Base-by-base conservation (phyloP, 2,888 invertebrate species). In the Syrista parreyssii region DNA sequence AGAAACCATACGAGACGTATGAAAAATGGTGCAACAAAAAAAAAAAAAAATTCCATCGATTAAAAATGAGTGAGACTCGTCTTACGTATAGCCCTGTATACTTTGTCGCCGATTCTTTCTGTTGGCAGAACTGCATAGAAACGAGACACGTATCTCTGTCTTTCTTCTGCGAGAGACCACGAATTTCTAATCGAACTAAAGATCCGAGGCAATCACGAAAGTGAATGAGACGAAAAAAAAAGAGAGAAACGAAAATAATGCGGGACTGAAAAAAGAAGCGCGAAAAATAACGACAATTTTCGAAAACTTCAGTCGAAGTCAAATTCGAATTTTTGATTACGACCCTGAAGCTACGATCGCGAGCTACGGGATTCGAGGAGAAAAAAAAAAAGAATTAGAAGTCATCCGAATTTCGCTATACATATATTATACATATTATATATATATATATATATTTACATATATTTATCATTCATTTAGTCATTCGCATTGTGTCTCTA, bases 391-490 rank as follows among this genome's bases (percentile, higher is more conserved):
- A 73, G 35, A 34, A 68, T 72, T 31, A 76, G 32, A 23, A 35
- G 73, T 30, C 68, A 77, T 79, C 79, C 68, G 69, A 74, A 35
- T 74, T 78, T 76, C 78, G 36, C 75, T 76, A 77, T 76, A 79
- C 79, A 73, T 75, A 78, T 78, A 80, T 77, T 78, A 36, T 71
- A 77, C 73, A 69, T 78, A 73, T 76, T 78, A 82, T 78, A 83
- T 71, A 80, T 80, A 80, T 76, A 74, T 78, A 81, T 79, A 71
- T 78, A 82, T 78, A 79, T 15, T 72, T 40, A 36, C n/a, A 78
- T 69, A 68, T 83, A 78, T 75, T 83, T 78, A 75, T 81, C 80
- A 83, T 83, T 84, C 85, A 84, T 85, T 85, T 86, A 81, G 83
- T 85, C 86, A 84, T 86, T 86, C 84, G 81, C 77, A 77, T 33